Evolutionary conservation across 1,140 invertebrate species (phyloP), one percentile per base, ranked within the genome.

Genomic region (Thalassaphorura encarpata): DNA sequence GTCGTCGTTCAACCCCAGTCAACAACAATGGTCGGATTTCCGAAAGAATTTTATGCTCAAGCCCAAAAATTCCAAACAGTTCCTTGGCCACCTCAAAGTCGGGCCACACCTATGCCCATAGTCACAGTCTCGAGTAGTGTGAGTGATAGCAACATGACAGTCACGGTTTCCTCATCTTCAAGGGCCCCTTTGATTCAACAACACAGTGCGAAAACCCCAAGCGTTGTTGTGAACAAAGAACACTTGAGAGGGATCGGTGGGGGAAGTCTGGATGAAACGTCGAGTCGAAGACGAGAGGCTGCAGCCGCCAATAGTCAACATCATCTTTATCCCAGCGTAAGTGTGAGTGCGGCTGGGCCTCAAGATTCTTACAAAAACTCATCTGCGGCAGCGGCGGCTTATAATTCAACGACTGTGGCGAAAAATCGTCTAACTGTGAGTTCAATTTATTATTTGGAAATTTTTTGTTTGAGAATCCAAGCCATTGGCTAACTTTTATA

Each of bases 61-160:
- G 83, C 84, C 1, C 83, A 85, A 64, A 86, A 85, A 66, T 68
- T 87, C 40, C 79, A 82, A 50, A 79, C 78, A 55, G 79, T 81
- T 21, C 75, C 82, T 1, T 87, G 84, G 84, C 84, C 84, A 0
- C 84, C 84, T 0, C 54, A 61, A 27, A 60, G 56, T 59, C 31
- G 16, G 49, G 26, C 28, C 3, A 18, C 41, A 39, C 69, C 16
- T 62, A 56, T 31, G 56, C 66, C 36, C 46, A 29, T 6, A 43
- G 13, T 8, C 6, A 53, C 57, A 21, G 47, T 60, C 33, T 50
- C 63, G 33, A 29, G 52, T 29, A 51, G 18, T 56, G 52, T 54
- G n/a, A 48, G 40, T 48, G 13, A 49, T 48, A 31, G 50, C 29
- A 26, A 16, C 6, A 48, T 48, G 6, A 49, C 28, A 4, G 46